Evolutionary conservation across 2,113 vertebrate genomes (phyloP), one percentile per base, ranked within the genome.

Genomic region (Oostethus manadensis): DNA sequence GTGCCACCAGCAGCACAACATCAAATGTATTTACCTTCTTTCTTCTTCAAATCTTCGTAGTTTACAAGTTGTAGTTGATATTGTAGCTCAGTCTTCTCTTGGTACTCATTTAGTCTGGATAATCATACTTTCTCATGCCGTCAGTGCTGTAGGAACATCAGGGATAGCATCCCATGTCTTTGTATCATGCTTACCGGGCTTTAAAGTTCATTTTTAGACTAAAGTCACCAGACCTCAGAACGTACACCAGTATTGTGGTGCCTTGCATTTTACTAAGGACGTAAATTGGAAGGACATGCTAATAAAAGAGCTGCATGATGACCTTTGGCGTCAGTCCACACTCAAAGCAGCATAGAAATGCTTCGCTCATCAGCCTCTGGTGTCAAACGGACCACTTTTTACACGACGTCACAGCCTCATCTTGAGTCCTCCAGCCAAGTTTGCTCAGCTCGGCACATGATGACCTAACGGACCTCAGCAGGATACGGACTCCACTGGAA

Each of bases 201-300:
- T 13, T 57, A 43, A 53, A 60, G 16, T 60, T 51, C 10, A 15
- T 17, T n/a, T 60, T 68, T 58, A 42, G 50, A 62, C 55, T 26
- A 1, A 17, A 46, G 10, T 44, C 46, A 56, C 18, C 51, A 60
- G 35, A 49, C 61, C 51, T 67, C 65, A 55, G 44, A 67, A 66
- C 60, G 65, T 71, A 65, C 50, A 62, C 53, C 71, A 59, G 64
- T 70, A 47, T 66, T 60, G 46, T 77, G 78, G 83, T 87, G 85
- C 83, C 85, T 87, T 86, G 67, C 61, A 54, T 83, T 77, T 77
- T 58, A 65, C 61, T 62, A n/a, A n/a, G n/a, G 68, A 58, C 58
- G 57, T 47, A 56, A n/a, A 35, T 35, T 53, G 18, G 10, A 11
- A 45, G 17, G 22, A 45, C 20, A n/a, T 38, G 16, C 8, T 13